phyloP scores from a whole-genome alignment of 2,113 vertebrate genomes.

The Thalassoma bifasciatum region DNA sequence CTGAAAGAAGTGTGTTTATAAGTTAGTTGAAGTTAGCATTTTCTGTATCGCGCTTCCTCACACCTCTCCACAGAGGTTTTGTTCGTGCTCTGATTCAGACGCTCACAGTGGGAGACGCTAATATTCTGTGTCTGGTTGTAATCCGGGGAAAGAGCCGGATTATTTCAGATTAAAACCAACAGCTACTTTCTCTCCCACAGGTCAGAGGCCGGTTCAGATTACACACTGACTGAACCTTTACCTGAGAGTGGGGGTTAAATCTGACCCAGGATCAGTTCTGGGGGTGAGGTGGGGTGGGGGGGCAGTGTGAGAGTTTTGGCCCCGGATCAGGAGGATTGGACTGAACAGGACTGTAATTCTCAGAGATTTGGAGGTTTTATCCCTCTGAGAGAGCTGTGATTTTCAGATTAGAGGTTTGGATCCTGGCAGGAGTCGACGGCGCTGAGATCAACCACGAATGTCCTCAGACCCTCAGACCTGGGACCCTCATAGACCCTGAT shows the following conservation, averaged over 20 bases:
- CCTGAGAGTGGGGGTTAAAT: background rate
- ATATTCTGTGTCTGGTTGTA: background rate
- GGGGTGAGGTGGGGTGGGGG: too few relatives aligned
- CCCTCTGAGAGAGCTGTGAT: background rate
- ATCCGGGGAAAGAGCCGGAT: background rate
- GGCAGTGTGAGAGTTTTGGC: background rate
- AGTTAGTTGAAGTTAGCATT: too few relatives aligned
- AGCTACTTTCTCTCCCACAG: background rate
- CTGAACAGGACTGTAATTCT: constrained; percentile 8
- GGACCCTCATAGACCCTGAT: too few relatives aligned
- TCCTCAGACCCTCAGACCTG: background rate
- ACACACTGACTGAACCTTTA: background rate
- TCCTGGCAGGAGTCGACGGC: background rate
- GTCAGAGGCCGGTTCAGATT: background rate
- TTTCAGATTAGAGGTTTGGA: constrained; percentile 13
- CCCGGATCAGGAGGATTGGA: background rate
- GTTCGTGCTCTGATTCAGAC: too few relatives aligned
- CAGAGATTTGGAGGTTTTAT: constrained; percentile 7
- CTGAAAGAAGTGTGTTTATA: too few relatives aligned
- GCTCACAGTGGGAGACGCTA: too few relatives aligned
- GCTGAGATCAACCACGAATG: background rate
- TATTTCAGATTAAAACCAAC: background rate
- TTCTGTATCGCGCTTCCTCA: too few relatives aligned
- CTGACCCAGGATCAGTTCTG: background rate
- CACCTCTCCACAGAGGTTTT: too few relatives aligned